phyloP scores from a whole-genome alignment of 2,797 vertebrate genomes.

The Hippopotamyrus pictus region DNA sequence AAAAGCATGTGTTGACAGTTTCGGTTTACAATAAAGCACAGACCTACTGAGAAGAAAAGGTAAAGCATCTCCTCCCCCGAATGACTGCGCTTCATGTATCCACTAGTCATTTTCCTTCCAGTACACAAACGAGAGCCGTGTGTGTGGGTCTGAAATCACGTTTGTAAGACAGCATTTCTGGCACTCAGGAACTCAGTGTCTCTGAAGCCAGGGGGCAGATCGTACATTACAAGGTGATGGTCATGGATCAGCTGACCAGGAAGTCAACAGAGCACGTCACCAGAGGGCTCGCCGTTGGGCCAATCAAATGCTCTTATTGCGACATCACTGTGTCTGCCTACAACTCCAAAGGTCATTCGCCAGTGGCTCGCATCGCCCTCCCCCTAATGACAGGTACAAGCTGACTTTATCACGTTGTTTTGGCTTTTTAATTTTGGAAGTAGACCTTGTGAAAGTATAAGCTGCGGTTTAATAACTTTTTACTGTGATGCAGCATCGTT shows the following conservation, averaged over 20 bases:
- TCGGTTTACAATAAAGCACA: constrained; percentile 24
- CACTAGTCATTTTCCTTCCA: background rate
- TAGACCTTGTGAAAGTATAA: background rate
- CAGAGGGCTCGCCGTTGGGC: background rate
- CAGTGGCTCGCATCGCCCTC: constrained; percentile 25
- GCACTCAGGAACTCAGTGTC: constrained; percentile 41
- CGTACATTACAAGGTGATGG: constrained; percentile 46
- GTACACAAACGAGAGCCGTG: background rate
- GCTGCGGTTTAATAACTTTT: background rate
- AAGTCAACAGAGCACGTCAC: background rate
- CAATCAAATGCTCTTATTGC: constrained; percentile 25
- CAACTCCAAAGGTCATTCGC: constrained; percentile 53
- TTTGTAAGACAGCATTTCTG: background rate
- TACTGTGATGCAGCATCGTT: background rate
- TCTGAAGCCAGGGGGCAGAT: constrained; percentile 49
- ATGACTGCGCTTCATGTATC: background rate
- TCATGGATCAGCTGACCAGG: constrained; percentile 14
- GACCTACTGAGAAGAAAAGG: background rate
- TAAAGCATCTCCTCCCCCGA: background rate
- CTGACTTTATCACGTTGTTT: background rate
- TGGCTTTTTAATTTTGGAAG: background rate
- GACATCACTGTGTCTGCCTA: constrained; percentile 41
- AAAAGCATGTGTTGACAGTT: constrained; percentile 14
- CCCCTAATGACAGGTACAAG: constrained; percentile 3
- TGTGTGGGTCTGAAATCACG: background rate